Evolutionary conservation across 2,113 vertebrate species (phyloP), one percentile per base, ranked within the genome.

Genomic region (Solenodon paradoxus): DNA sequence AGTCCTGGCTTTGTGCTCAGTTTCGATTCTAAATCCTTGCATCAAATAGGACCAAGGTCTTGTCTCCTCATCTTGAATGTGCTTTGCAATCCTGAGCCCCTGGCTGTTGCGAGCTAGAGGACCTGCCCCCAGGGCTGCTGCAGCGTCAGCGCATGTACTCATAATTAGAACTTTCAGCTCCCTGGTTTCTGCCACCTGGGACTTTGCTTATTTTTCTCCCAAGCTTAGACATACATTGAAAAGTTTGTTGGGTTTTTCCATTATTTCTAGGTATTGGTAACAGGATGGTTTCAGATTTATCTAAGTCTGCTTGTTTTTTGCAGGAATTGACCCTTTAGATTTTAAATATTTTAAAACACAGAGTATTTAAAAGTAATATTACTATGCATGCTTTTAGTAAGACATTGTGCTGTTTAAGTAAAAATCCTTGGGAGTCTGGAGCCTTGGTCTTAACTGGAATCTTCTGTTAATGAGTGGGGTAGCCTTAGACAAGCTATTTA

Each of bases 221-320:
- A 71, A 88, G 74, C 16, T 80, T 40, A 90, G 32, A 61, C n/a
- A 77, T 38, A 10, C 7, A 63, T 72, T 85, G 74, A 38, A 86
- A 55, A 0, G 80, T 92, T 40, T 89, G 49, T 47, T 75, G 8
- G 80, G 59, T 89, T 93, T 97, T 74, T 17, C 42, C 24, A 80
- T 94, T 83, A 66, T 93, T 96, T 94, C 63, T 96, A 71, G 45
- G 59, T 61, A 5, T 69, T 86, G 3, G 26, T 92, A 93, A 26
- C n/a, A 95, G 35, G 19, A 74, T 80, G 38, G 17, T 45, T 96
- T 91, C 30, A 75, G n/a, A 68, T 82, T 75, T 81, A 40, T 72
- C 35, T 63, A 40, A 66, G 13, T 45, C 38, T 94, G 61, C 17
- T 74, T 38, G 28, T 77, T 51, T 63, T 38, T 35, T 42, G 1